phyloP scores from a whole-genome alignment of 2,113 vertebrate genomes.

The Amphiprion percula region DNA sequence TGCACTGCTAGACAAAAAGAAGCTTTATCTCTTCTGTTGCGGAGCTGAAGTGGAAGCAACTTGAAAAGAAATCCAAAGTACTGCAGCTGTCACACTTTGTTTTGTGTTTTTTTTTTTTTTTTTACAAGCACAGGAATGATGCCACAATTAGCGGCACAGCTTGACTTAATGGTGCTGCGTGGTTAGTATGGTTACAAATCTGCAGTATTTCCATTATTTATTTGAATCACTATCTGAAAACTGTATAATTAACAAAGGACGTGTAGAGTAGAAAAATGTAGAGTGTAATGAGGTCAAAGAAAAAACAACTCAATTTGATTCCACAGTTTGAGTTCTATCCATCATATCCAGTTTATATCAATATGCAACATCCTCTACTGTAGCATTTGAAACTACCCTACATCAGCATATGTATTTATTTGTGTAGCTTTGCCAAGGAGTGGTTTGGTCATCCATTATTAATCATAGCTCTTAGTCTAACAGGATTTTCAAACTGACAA shows the following conservation, averaged over 20 bases:
- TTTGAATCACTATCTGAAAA: conserved; percentile 2
- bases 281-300: conserved; percentile 2
- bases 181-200: neutral
- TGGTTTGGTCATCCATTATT: conserved; percentile 60
- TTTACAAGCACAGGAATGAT: neutral
- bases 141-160: neutral
- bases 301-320: conserved; percentile 30
- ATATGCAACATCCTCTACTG: neutral
- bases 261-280: neutral
- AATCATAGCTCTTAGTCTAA: conserved; percentile 59
- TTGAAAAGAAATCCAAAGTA: conserved; percentile 8
- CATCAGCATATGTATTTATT: conserved; percentile 20
- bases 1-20: conserved; percentile 9
- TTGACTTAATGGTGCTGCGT: neutral
- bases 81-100: neutral
- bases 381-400: conserved; percentile 4
- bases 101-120: neutral
- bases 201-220: neutral
- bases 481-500: conserved; percentile 53
- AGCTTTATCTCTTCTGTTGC: neutral
- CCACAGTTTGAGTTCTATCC: conserved; percentile 20
- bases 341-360: conserved; percentile 17
- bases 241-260: neutral
- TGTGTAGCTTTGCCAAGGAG: conserved; percentile 39
- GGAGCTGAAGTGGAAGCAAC: neutral